Evolutionary conservation across 1,140 invertebrate species (phyloP).

Genomic region (Gonatopus flavifemur): DNA sequence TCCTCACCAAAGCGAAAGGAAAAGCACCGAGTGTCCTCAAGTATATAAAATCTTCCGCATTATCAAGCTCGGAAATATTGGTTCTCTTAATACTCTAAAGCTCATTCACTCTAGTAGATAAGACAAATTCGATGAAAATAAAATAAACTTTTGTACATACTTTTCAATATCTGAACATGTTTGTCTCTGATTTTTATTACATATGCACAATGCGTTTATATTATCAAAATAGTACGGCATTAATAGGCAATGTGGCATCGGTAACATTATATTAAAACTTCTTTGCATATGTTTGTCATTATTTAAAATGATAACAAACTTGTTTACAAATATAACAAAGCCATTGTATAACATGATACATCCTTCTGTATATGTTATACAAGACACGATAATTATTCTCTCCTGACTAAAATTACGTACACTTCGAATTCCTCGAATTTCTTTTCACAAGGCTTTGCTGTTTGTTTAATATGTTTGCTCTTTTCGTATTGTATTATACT

Average conservation of each 20-base stretch:
- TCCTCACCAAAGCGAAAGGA: no score
- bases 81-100: no score
- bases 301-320: conserved; percentile 23
- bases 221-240: conserved; percentile 34
- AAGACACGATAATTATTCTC: conserved; percentile 2
- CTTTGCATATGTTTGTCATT: conserved; percentile 7
- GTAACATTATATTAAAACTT: conserved; percentile 25
- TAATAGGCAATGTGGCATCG: conserved; percentile 10
- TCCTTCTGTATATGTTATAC: neutral
- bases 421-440: conserved; percentile 5
- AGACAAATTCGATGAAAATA: no score
- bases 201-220: conserved; percentile 1
- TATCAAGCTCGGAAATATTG: no score
- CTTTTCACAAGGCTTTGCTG: conserved; percentile 8
- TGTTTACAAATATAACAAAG: conserved; percentile 8
- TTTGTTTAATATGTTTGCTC: neutral
- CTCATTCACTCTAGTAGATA: no score
- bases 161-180: no score
- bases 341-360: neutral
- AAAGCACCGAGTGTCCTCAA: no score
- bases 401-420: conserved; percentile 6
- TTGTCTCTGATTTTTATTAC: no score
- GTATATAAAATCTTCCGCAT: no score
- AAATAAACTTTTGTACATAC: no score
- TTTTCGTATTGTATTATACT: conserved; percentile 6